Base-by-base conservation (phyloP, 2,888 invertebrate genomes). In the Oscheius myriophilus region DNA sequence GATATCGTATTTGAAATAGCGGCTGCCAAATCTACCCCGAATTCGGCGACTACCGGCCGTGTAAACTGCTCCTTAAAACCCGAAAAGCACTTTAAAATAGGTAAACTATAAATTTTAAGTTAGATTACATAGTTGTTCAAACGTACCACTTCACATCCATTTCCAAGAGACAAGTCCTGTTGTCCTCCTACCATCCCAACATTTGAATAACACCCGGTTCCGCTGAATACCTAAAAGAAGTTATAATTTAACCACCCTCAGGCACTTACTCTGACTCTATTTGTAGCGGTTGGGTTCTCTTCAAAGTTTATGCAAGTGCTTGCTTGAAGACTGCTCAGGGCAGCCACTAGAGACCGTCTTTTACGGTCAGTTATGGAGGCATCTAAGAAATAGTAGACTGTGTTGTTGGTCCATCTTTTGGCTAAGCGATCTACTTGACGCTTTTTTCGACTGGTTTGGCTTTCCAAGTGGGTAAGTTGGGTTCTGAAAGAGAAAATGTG, bases 101-200 rank as follows among this genome's bases (percentile, higher is more conserved):
- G n/a, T n/a, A n/a, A n/a, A n/a, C n/a, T n/a, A n/a, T 46, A 18
- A n/a, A 6, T 18, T 18, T 46, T 4, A 18, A 46, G 6, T 46
- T 46, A 46, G n/a, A n/a, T n/a, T n/a, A n/a, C n/a, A n/a, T n/a
- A n/a, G n/a, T n/a, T n/a, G n/a, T n/a, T n/a, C n/a, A n/a, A n/a
- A 26, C 68, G 41, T n/a, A 73, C 64, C 39, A 64, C 21, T 49
- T 71, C 72, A 64, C 75, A 75, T 7, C 75, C 75, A 14, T 68
- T 62, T 12, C 75, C 75, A 4, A 75, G 53, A 6, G 75, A 75
- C 7, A 70, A 14, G 12, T 70, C 68, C 39, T 75, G 75, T 39
- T 72, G 70, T 1, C 75, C 72, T 0, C 71, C 70, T 0, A 69
- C 12, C 72, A 72, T 75, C 49, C 75, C 75, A 2, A 72, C 67